phyloP scores from a whole-genome alignment of 2,888 invertebrate species.

The Anodontia alba region DNA sequence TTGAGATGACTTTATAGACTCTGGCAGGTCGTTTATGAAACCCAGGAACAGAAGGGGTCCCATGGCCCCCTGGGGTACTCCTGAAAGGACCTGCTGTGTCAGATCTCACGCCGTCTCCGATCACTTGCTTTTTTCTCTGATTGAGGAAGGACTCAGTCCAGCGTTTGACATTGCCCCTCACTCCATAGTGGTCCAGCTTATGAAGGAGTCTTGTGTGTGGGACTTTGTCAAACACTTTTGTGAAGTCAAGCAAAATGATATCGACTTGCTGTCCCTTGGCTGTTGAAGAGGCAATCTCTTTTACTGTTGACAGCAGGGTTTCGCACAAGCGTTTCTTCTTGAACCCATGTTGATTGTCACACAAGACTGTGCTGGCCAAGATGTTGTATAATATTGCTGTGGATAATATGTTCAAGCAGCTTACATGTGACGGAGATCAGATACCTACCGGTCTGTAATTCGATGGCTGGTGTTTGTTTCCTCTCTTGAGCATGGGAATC shows the following conservation, averaged over 20 bases:
- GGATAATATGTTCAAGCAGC: slow-evolving; percentile 16
- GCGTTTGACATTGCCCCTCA: background rate
- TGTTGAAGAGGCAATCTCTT: background rate
- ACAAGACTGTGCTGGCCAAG: slow-evolving; percentile 1
- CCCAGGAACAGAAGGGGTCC: background rate
- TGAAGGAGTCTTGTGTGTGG: slow-evolving; percentile 2
- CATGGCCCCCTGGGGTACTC: background rate
- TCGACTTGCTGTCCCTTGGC: slow-evolving; percentile 13
- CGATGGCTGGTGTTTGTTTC: background rate
- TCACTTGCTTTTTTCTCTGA: background rate
- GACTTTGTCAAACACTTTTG: slow-evolving; percentile 6
- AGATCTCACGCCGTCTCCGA: background rate
- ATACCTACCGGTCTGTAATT: slow-evolving; percentile 17
- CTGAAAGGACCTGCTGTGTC: background rate
- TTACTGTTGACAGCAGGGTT: slow-evolving; percentile 3
- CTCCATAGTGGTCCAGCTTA: slow-evolving; percentile 10
- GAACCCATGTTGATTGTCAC: slow-evolving; percentile 9
- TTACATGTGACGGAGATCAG: background rate
- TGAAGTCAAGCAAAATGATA: background rate
- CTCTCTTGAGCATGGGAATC: slow-evolving; percentile 16
- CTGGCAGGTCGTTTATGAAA: slow-evolving; percentile 6
- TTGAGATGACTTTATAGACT: background rate
- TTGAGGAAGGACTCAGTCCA: slow-evolving; percentile 8
- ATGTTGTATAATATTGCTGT: background rate
- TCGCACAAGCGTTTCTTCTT: slow-evolving; percentile 6